A percentile compares a stretch with the other conserved stretches of the same genome.
phyloP scores from a whole-genome alignment of 1,140 invertebrate species.

The Ladona fulva region DNA sequence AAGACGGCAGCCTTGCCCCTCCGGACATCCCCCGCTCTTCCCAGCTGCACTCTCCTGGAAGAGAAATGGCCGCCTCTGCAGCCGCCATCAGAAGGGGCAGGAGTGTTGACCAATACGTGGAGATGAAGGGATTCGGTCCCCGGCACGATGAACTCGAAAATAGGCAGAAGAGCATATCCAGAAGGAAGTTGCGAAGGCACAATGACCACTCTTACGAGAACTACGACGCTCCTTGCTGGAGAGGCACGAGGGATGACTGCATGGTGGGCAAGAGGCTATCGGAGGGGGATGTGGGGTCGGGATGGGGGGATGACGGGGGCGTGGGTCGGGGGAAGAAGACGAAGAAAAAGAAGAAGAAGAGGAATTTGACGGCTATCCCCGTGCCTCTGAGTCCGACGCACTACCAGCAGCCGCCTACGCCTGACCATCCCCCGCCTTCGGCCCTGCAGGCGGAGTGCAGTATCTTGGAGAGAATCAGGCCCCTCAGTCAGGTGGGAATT shows the following conservation, averaged over 20 bases:
- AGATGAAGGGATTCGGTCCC: constrained; percentile 42
- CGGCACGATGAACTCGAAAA: constrained; percentile 33
- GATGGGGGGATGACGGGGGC: constrained; percentile 53
- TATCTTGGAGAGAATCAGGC: constrained; percentile 83
- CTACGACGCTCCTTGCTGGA: constrained; percentile 34
- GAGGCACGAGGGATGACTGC: not conserved
- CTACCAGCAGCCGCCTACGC: constrained; percentile 84
- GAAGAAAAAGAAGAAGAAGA: constrained; percentile 16
- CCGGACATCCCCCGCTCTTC: constrained; percentile 30
- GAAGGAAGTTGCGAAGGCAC: constrained; percentile 56
- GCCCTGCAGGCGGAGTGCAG: constrained; percentile 78
- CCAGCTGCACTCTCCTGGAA: constrained; percentile 37
- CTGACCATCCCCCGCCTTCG: constrained; percentile 89
- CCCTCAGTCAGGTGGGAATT: constrained; percentile 68
- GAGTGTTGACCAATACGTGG: constrained; percentile 55
- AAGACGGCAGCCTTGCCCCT: constrained; percentile 36
- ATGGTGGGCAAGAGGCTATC: constrained; percentile 43
- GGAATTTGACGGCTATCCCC: not conserved
- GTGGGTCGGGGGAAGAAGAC: constrained; percentile 41
- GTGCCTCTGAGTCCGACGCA: constrained; percentile 69
- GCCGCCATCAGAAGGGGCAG: constrained; percentile 56
- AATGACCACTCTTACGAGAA: constrained; percentile 46
- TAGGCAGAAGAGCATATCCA: constrained; percentile 33
- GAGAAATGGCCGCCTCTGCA: constrained; percentile 42
- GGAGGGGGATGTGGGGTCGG: constrained; percentile 48